Base-by-base conservation (phyloP, 2,797 vertebrate species). In the Sylvia borin region DNA sequence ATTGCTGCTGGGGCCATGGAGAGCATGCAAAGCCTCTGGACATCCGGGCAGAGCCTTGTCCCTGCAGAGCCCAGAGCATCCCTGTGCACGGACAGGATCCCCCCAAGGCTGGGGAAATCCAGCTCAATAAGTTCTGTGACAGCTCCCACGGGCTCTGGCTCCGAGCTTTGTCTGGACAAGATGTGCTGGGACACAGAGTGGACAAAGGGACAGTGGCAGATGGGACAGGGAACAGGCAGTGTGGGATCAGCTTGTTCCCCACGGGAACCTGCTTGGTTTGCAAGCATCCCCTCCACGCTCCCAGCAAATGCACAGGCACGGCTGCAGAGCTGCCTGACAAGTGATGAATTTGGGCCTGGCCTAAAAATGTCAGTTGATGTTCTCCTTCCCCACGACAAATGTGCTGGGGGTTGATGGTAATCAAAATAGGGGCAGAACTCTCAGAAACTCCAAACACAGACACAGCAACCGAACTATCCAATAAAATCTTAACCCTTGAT, bases 331-430 rank as follows among this genome's bases (percentile, higher is more conserved):
- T 76, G 81, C 77, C 86, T 87, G 81, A 66, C 71, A 58, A 92
- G 77, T 38, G 84, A 83, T 55, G 75, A 7, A 14, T 68, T 81
- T 70, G 81, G 84, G 72, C 89, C 89, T 94, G 94, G 88, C 96
- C 96, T 92, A 5, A 85, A 95, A 96, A 85, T 1, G 61, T 93
- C 90, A 74, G 14, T 11, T 60, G 62, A 48, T 57, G 58, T 92
- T 94, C 85, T 90, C 38, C 88, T 80, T 82, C 32, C 58, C 51
- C 11, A 0, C 57, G 86, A 94, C 86, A 87, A 84, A 88, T 10
- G 0, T 48, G 80, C 74, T 68, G 89, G 65, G 72, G 17, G 34
- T 74, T 83, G 82, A 60, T 80, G 68, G 11, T 60, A 22, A 90
- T 71, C 47, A 64, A 77, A 88, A 48, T 10, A 19, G 45, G 90